These are phyloP conservation scores for Julus scanicus DNA, from an alignment of 2,888 invertebrate species.

Conservation along the genomic window DNA sequence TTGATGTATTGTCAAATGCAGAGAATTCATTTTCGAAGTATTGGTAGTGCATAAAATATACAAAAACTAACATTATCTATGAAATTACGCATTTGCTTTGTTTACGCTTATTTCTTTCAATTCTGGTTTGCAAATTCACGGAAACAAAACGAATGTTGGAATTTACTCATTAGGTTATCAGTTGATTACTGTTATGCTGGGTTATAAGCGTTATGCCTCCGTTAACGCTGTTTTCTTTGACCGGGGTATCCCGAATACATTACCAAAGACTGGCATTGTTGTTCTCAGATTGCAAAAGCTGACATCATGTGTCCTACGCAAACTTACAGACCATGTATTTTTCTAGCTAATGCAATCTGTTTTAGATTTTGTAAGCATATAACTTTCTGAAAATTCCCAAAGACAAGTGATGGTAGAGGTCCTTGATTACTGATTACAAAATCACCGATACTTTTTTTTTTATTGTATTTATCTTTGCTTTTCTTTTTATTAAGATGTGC, in stretches of 20 bases:
- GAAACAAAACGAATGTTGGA: not conserved
- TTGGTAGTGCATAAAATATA: no score
- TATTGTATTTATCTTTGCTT: not conserved
- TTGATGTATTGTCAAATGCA: no score
- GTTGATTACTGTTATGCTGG: not conserved
- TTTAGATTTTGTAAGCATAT: not conserved
- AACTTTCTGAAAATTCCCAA: not conserved
- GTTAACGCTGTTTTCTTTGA: not conserved
- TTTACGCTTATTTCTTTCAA: no score
- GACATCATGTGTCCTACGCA: not conserved
- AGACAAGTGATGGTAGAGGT: not conserved
- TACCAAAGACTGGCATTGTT: slow-evolving; percentile 15
- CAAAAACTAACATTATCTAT: no score
- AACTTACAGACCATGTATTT: not conserved
- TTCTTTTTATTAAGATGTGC: not conserved
- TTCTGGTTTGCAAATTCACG: no score
- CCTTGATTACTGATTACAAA: not conserved
- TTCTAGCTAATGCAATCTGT: not conserved
- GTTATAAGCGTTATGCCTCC: not conserved
- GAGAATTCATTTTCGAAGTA: no score
- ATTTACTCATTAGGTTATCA: not conserved
- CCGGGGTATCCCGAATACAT: not conserved
- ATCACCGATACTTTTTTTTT: no score
- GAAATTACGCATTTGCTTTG: no score
- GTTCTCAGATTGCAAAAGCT: not conserved